These are phyloP conservation scores for Eupithecia centaureata DNA, from an alignment of 2,888 invertebrate species.

Conservation along the genomic window DNA sequence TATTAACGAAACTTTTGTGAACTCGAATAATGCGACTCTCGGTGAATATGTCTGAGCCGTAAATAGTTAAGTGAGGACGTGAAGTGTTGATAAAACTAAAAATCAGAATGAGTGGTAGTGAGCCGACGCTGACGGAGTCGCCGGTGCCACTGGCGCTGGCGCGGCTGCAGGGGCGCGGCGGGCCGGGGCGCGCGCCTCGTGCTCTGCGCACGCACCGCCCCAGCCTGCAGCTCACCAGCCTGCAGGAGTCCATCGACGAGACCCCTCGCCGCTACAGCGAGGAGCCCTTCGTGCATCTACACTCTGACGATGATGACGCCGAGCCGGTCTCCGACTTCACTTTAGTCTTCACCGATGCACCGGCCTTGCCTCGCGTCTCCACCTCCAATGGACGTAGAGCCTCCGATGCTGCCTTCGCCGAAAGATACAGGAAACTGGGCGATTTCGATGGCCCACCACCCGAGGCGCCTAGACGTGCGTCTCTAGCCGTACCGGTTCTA, in stretches of 20 bases:
- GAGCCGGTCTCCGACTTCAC: slow-evolving; percentile 68
- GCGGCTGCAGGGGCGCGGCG: slow-evolving; percentile 65
- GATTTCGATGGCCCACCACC: slow-evolving; percentile 76
- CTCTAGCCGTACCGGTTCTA: slow-evolving; percentile 71
- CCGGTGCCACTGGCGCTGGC: slow-evolving; percentile 79
- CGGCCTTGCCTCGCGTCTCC: slow-evolving; percentile 56
- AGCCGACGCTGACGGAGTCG: slow-evolving; percentile 77
- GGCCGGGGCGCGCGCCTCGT: slow-evolving; percentile 61
- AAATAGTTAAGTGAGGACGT: slow-evolving; percentile 49
- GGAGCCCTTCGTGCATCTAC: slow-evolving; percentile 60
- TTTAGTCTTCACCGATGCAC: slow-evolving; percentile 51
- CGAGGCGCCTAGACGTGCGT: slow-evolving; percentile 75
- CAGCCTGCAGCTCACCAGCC: slow-evolving; percentile 75
- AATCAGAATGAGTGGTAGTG: slow-evolving; percentile 71
- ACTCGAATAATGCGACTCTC: slow-evolving; percentile 46
- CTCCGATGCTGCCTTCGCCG: slow-evolving; percentile 77
- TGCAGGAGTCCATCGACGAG: slow-evolving; percentile 76
- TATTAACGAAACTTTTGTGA: slow-evolving; percentile 48
- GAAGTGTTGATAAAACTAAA: slow-evolving; percentile 56
- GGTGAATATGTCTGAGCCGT: slow-evolving; percentile 69
- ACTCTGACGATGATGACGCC: slow-evolving; percentile 77
- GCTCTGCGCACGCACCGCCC: slow-evolving; percentile 71
- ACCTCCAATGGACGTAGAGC: slow-evolving; percentile 74
- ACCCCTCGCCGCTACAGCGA: slow-evolving; percentile 74
- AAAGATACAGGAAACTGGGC: slow-evolving; percentile 74